These are phyloP conservation scores for Neostethus bicornis DNA, from an alignment of 2,797 vertebrate species.

Conservation along the genomic window DNA sequence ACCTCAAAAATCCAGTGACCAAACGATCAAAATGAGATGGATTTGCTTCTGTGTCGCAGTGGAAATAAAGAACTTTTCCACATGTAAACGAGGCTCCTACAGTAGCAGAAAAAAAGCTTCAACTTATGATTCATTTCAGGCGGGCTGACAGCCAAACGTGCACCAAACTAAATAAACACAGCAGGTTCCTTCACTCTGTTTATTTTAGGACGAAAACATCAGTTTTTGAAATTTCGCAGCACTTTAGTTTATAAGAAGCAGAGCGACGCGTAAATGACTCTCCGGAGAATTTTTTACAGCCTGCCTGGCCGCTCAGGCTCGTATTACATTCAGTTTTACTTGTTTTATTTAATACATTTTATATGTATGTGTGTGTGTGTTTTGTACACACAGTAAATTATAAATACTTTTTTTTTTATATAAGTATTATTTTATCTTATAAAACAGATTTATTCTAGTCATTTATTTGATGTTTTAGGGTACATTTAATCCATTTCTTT, in stretches of 20 bases:
- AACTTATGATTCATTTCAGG: conserved; percentile 68
- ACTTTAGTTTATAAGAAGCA: conserved; percentile 48
- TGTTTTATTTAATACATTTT: neutral
- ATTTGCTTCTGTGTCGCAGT: conserved; percentile 34
- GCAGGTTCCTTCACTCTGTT: conserved; percentile 63
- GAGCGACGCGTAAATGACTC: conserved; percentile 34
- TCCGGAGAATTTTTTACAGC: conserved; percentile 15
- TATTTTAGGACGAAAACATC: conserved; percentile 43
- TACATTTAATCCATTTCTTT: no score
- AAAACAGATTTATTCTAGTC: no score
- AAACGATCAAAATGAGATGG: conserved; percentile 53
- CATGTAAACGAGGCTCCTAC: conserved; percentile 54
- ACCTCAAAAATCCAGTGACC: conserved; percentile 56
- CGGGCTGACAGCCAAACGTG: conserved; percentile 56
- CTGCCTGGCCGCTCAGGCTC: no score
- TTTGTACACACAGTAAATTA: no score
- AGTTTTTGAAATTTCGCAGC: conserved; percentile 54
- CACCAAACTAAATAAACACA: conserved; percentile 63
- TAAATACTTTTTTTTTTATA: no score
- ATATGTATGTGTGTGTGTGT: no score
- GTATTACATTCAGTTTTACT: conserved; percentile 3
- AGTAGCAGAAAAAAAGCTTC: conserved; percentile 62
- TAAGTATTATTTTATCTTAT: no score
- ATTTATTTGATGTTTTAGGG: no score
- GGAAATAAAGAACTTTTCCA: conserved; percentile 33